Evolutionary conservation across 2,797 vertebrate genomes (phyloP), one percentile per base, ranked within the genome.

Genomic region (Luscinia luscinia): DNA sequence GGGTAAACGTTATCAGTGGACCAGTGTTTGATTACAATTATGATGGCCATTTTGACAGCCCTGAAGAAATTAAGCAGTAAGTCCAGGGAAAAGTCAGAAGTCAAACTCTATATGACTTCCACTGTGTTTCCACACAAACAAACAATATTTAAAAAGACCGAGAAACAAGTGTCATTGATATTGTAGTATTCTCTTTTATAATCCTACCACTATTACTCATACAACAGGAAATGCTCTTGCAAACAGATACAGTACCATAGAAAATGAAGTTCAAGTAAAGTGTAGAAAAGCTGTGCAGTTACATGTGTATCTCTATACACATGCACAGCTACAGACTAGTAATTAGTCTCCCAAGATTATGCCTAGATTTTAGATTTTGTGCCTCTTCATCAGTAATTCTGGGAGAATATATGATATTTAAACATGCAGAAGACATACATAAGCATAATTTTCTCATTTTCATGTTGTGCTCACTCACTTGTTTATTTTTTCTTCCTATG

Each of bases 21-120:
- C 99, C 99, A 6, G 96, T 99, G 92, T 99, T 99, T 36, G 99
- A 99, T 95, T 95, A 97, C 70, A 97, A 99, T 97, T 99, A 96
- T 22, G 98, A 99, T 68, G 99, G 99, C 58, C 98, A 96, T 89
- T 98, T 98, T 84, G 99, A 99, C 90, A 61, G 96, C 27, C 90
- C 96, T 28, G 79, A 78, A 59, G 91, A 95, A 67, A 93, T 97
- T 70, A 85, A 82, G 58, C 36, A 54, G 99, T 99, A 97, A 98
- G 98, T 98, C 93, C 59, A 68, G 67, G 68, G 63, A 55, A 84
- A 84, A 84, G 32, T 10, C 57, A 49, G 49, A 52, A 75, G 24
- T 62, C 61, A 88, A 85, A 67, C 17, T 45, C 28, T 72, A 2
- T 15, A 24, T 76, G 79, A 67, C 69, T 86, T 90, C 19, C n/a